A percentile compares a stretch with the other conserved stretches of the same genome.
Conservation (phyloP, 2,797 vertebrate genomes). For the Sebastes elongatus region DNA sequence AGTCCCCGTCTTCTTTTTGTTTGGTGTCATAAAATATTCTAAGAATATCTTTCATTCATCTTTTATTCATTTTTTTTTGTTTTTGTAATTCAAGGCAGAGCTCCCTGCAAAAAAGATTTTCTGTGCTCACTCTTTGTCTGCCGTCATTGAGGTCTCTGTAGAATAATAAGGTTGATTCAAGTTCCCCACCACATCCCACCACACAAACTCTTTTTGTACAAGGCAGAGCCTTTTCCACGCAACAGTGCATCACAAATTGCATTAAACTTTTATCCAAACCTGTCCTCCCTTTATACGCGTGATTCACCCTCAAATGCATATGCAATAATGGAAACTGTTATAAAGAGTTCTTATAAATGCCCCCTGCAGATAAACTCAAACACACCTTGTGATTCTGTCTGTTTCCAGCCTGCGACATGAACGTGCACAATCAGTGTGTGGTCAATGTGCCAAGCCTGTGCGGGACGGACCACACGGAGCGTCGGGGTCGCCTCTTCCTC, state of each 20-base stretch:
- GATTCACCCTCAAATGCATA: neutral
- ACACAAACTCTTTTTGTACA: neutral
- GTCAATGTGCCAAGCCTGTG: slow-evolving; percentile 98
- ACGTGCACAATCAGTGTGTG: slow-evolving; percentile 97
- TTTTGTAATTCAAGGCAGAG: neutral
- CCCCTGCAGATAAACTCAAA: neutral
- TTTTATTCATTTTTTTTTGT: neutral
- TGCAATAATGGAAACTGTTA: neutral
- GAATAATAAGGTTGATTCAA: neutral
- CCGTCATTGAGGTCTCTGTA: neutral
- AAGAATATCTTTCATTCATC: neutral
- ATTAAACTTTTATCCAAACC: neutral
- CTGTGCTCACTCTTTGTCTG: neutral
- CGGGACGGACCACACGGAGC: slow-evolving; percentile 96
- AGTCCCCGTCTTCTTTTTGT: neutral
- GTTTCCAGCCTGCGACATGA: slow-evolving; percentile 95
- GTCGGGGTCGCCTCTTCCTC: slow-evolving; percentile 93
- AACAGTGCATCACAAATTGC: neutral
- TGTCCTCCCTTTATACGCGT: neutral
- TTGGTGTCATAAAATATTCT: neutral
- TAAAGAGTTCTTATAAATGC: neutral
- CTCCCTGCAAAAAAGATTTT: neutral
- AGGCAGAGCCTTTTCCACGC: neutral
- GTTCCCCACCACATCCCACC: neutral
- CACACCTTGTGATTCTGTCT: slow-evolving; percentile 25